These are phyloP conservation scores for Choristoneura fumiferana DNA, from an alignment of 1,140 invertebrate species.

Conservation along the genomic window DNA sequence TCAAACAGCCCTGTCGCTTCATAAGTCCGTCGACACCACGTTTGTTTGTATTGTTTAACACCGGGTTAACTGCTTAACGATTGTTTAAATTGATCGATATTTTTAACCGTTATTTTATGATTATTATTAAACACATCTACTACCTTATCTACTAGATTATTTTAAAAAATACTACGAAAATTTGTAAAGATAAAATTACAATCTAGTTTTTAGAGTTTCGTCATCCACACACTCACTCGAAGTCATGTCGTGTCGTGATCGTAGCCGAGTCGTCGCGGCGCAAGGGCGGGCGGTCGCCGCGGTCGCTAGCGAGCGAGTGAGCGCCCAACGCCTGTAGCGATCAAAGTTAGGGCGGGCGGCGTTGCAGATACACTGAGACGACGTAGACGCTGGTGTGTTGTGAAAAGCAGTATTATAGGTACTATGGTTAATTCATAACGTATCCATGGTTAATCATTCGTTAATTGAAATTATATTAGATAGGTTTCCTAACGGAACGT, in stretches of 20 bases:
- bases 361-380: too few species aligned
- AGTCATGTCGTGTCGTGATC: conserved; percentile 11
- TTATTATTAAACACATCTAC: conserved; percentile 8
- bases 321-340: conserved; percentile 31
- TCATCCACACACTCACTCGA: background rate
- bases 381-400: too few species aligned
- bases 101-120: conserved; percentile 36
- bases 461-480: too few species aligned
- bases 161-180: too few species aligned
- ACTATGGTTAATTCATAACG: too few species aligned
- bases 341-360: background rate
- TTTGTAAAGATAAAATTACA: too few species aligned
- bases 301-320: conserved; percentile 43
- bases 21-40: conserved; percentile 35
- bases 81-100: conserved; percentile 52
- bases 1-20: background rate
- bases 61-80: conserved; percentile 49
- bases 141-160: too few species aligned
- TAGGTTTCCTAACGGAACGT: too few species aligned
- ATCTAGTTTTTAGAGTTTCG: too few species aligned
- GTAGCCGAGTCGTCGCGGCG: conserved; percentile 8
- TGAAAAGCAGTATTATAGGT: too few species aligned
- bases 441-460: too few species aligned
- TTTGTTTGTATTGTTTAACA: conserved; percentile 45
- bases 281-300: conserved; percentile 44